These are phyloP conservation scores for Epiperipatus broadwayi DNA, from an alignment of 2,888 invertebrate genomes.

Conservation along the genomic window DNA sequence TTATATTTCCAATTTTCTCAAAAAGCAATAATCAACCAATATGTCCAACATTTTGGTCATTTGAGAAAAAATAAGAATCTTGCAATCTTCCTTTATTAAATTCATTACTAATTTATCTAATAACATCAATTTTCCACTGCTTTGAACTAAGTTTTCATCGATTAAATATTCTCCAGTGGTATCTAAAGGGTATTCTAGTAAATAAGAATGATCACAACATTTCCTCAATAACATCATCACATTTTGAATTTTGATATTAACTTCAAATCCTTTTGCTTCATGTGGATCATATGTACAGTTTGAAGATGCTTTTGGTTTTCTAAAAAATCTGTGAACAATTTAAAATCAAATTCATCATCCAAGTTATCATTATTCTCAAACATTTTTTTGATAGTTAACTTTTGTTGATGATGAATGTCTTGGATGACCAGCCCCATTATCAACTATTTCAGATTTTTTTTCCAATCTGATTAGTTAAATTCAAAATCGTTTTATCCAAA, in stretches of 20 bases:
- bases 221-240: constrained; percentile 37
- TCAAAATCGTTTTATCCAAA: constrained; percentile 29
- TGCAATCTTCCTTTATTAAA: constrained; percentile 33
- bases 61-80: constrained; percentile 47
- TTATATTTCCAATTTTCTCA: constrained; percentile 31
- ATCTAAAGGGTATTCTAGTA: constrained; percentile 40
- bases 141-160: constrained; percentile 35
- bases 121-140: constrained; percentile 43
- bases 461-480: constrained; percentile 18
- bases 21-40: constrained; percentile 40
- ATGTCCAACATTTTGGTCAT: constrained; percentile 42
- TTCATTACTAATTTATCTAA: constrained; percentile 41
- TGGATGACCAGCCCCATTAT: no score
- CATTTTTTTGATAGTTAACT: no score
- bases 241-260: constrained; percentile 26
- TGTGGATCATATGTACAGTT: no score
- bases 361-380: no score
- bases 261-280: no score
- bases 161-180: constrained; percentile 25
- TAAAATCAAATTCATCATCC: no score
- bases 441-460: no score
- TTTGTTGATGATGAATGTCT: no score
- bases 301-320: no score
- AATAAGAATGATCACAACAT: constrained; percentile 45
- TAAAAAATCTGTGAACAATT: no score